Evolutionary conservation across 2,888 invertebrate species (phyloP).

Genomic region (Eumerus sabulonum): DNA sequence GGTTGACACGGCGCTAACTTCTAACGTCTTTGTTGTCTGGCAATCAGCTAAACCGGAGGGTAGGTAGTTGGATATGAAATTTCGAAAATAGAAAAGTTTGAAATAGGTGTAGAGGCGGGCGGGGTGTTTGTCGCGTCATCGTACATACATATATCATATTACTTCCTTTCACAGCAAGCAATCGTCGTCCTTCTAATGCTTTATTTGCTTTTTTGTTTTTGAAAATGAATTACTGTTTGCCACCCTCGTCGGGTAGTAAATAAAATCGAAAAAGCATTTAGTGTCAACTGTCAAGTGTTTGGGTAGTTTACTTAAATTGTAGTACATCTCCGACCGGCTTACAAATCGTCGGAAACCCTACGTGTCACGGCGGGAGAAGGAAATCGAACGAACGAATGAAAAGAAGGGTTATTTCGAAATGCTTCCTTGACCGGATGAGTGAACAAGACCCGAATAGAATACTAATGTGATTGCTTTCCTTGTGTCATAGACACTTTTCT

Average conservation of each 20-base stretch:
- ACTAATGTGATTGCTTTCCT: slow-evolving; percentile 31
- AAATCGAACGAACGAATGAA: background rate
- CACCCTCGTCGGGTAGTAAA: slow-evolving; percentile 26
- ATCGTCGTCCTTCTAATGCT: slow-evolving; percentile 27
- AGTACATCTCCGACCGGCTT: slow-evolving; percentile 32
- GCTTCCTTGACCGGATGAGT: slow-evolving; percentile 61
- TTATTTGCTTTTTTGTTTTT: slow-evolving; percentile 15
- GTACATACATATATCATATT: slow-evolving; percentile 46
- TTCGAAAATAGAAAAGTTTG: background rate
- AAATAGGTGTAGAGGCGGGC: too few species aligned
- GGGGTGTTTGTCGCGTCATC: too few species aligned
- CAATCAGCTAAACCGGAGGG: background rate
- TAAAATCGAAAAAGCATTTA: slow-evolving; percentile 50
- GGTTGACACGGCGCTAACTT: background rate
- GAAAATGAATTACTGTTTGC: background rate
- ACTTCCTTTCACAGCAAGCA: slow-evolving; percentile 12
- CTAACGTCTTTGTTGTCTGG: slow-evolving; percentile 52
- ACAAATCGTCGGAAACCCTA: slow-evolving; percentile 45
- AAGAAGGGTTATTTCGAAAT: slow-evolving; percentile 53
- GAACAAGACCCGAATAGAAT: slow-evolving; percentile 38
- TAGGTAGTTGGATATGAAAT: slow-evolving; percentile 19
- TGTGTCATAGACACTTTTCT: background rate
- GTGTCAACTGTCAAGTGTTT: slow-evolving; percentile 65
- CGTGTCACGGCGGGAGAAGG: slow-evolving; percentile 27
- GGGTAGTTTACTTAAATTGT: slow-evolving; percentile 26